Base-by-base conservation (phyloP, 2,797 vertebrate genomes). In the Ctenopoma multispine region DNA sequence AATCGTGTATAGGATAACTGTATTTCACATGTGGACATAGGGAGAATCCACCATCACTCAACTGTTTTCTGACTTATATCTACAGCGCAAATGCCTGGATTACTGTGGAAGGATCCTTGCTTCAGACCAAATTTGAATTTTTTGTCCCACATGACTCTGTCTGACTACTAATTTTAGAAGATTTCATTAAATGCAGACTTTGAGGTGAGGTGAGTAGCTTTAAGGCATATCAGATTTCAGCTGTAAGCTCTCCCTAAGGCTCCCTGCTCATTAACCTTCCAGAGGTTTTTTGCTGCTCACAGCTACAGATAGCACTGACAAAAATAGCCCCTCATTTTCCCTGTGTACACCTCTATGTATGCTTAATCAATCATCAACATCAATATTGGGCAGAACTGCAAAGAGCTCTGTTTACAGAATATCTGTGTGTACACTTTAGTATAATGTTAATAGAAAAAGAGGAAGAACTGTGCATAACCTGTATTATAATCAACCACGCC, bases 251-350 rank as follows among this genome's bases (percentile, higher is more conserved):
- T 82, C 82, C 76, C 72, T 3, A 59, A 84, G 89, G 83, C 81
- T 80, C 76, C n/a, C 62, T 23, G 20, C 86, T 93, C 88, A 90
- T 93, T 91, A 92, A 90, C 90, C 89, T 92, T 87, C 80, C 41
- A 12, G 84, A 81, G 81, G 84, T 92, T 89, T 90, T 84, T 88
- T 81, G 71, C 82, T 36, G 72, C 80, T 78, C 72, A 43, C 79
- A 84, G 78, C 84, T 47, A 21, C 69, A 87, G 86, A 91, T 85
- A 80, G 82, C 55, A 20, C 40, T 1, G 75, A 72, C 69, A 56
- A 64, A 92, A 92, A 92, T 92, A 92, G 81, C 83, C 57, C 64
- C 73, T 77, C 51, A 74, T 88, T 82, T 88, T 87, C 84, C 77
- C 63, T 8, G 78, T 50, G 77, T 31, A 54, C 64, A 31, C 27